These are phyloP conservation scores for Syritta pipiens DNA, from an alignment of 2,888 invertebrate genomes.

Conservation along the genomic window DNA sequence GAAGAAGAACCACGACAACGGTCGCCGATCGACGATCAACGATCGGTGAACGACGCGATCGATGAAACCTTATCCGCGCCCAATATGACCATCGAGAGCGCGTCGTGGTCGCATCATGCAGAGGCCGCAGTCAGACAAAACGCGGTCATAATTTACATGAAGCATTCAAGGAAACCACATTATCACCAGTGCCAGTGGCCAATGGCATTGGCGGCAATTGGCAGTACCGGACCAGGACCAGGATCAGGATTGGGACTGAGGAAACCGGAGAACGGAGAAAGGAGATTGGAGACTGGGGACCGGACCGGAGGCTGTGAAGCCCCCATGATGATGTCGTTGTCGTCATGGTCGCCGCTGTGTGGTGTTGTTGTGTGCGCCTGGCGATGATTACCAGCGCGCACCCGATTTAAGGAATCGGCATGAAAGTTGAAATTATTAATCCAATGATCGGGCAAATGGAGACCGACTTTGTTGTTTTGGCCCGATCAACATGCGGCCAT, in stretches of 20 bases:
- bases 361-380: conserved; percentile 16
- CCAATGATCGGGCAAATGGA: conserved; percentile 65
- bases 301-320: too few relatives aligned
- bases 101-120: conserved; percentile 48
- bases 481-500: conserved; percentile 68
- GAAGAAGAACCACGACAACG: conserved; percentile 18
- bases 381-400: conserved; percentile 67
- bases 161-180: conserved; percentile 66
- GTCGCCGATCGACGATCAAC: conserved; percentile 27
- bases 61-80: conserved; percentile 5
- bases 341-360: conserved; percentile 14
- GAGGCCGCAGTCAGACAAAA: conserved; percentile 60
- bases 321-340: conserved; percentile 66
- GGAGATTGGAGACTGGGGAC: too few relatives aligned
- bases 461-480: conserved; percentile 68
- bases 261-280: conserved; percentile 7
- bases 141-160: conserved; percentile 69
- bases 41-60: too few relatives aligned
- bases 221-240: conserved; percentile 31
- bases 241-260: not conserved
- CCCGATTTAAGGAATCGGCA: conserved; percentile 65
- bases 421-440: conserved; percentile 66
- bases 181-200: conserved; percentile 57
- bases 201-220: conserved; percentile 47
- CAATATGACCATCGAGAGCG: conserved; percentile 6